phyloP scores from a whole-genome alignment of 2,113 vertebrate species.

The Puffinus mauretanicus region DNA sequence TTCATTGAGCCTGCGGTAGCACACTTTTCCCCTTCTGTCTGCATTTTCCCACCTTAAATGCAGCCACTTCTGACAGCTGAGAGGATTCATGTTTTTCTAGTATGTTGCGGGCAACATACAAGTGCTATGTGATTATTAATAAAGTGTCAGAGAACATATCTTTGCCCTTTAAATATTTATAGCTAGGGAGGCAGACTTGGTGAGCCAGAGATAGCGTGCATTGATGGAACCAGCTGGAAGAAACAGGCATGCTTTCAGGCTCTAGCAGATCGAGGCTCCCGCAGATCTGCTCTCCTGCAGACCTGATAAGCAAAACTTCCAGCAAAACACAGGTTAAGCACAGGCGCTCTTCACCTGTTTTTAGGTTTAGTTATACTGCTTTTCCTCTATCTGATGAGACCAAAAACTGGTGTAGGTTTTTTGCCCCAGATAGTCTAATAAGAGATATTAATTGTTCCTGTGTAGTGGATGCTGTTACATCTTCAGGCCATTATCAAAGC shows the following conservation, averaged over 20 bases:
- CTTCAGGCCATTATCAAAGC: neutral
- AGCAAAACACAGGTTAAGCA: neutral
- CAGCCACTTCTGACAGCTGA: neutral
- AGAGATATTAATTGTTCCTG: neutral
- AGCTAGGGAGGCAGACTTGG: neutral
- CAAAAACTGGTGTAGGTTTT: neutral
- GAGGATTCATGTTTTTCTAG: neutral
- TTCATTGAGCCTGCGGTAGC: neutral
- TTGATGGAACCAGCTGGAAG: neutral
- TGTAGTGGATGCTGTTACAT: neutral
- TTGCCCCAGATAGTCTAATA: neutral
- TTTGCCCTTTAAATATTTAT: neutral
- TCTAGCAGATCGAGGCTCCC: neutral
- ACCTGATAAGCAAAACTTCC: neutral
- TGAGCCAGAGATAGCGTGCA: neutral
- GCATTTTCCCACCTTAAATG: neutral
- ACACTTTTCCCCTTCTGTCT: neutral
- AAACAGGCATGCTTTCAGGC: neutral
- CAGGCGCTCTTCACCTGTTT: neutral
- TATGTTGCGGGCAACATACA: neutral
- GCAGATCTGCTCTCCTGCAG: neutral
- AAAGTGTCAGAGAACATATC: neutral
- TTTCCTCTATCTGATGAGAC: neutral
- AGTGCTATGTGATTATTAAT: conserved; percentile 7
- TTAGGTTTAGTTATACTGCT: neutral